Percentiles rank a stretch among this genome's conserved stretches.
phyloP scores from a whole-genome alignment of 2,797 vertebrate genomes.

The Synanceia verrucosa region DNA sequence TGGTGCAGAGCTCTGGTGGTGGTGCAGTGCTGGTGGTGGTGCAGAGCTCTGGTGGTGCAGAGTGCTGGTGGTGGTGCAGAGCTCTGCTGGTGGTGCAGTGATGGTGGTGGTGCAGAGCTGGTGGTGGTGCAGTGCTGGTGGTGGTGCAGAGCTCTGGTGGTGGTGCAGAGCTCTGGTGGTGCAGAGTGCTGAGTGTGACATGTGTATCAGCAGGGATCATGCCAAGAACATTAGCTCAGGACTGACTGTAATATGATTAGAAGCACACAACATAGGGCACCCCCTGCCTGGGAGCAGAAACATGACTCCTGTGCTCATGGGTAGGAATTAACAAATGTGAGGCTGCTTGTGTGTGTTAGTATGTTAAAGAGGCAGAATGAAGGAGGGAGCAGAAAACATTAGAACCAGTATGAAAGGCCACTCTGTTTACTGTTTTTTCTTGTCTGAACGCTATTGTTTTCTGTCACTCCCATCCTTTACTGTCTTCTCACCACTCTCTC shows the following conservation, averaged over 20 bases:
- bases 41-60: too few relatives aligned
- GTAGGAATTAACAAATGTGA: conserved; percentile 72
- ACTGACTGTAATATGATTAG: conserved; percentile 77
- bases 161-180: neutral
- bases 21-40: too few relatives aligned
- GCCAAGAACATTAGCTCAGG: conserved; percentile 70
- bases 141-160: neutral
- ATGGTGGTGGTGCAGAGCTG: neutral
- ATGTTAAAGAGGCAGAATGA: conserved; percentile 23
- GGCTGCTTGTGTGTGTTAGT: conserved; percentile 29
- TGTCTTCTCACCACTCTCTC: conserved; percentile 32
- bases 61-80: too few relatives aligned
- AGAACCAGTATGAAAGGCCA: neutral
- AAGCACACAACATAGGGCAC: conserved; percentile 66
- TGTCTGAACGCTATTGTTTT: conserved; percentile 7
- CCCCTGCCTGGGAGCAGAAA: conserved; percentile 61
- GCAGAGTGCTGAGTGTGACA: conserved; percentile 45
- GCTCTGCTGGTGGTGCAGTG: too few relatives aligned
- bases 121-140: neutral
- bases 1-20: too few relatives aligned
- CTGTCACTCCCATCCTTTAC: conserved; percentile 3
- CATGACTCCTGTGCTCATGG: conserved; percentile 65
- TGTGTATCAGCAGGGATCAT: conserved; percentile 52
- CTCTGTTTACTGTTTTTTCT: conserved; percentile 21
- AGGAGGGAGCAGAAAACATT: neutral